Evolutionary conservation across 2,888 invertebrate species (phyloP).

Genomic region (Hyppa rectilinea): DNA sequence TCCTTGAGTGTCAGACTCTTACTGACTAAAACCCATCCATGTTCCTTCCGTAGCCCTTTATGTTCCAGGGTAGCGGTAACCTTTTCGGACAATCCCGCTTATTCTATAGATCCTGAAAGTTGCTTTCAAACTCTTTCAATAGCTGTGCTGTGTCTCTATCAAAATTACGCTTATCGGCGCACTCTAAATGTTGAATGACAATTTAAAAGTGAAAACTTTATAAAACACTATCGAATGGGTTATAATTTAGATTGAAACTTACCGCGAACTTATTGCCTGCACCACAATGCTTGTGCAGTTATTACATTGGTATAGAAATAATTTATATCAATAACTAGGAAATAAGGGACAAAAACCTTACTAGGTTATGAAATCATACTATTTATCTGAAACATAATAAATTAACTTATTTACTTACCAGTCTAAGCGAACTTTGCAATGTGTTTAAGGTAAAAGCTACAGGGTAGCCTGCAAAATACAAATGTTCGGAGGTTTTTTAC

Average conservation of each 20-base stretch:
- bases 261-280: background rate
- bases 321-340: background rate
- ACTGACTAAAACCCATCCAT: too few relatives aligned
- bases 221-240: background rate
- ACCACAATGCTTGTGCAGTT: background rate
- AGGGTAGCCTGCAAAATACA: too few relatives aligned
- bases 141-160: background rate
- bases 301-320: background rate
- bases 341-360: background rate
- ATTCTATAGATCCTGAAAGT: background rate
- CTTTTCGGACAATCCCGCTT: too few relatives aligned
- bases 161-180: background rate
- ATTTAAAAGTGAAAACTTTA: background rate
- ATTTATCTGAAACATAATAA: background rate
- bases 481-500: too few relatives aligned
- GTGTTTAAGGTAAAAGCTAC: too few relatives aligned
- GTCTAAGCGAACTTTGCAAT: too few relatives aligned
- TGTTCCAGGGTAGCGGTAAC: too few relatives aligned
- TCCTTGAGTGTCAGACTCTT: too few relatives aligned
- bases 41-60: too few relatives aligned
- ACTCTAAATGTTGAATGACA: background rate
- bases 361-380: background rate
- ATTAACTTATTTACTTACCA: too few relatives aligned
- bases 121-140: background rate
- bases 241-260: conserved; percentile 2